A percentile compares a stretch with the other conserved stretches of the same genome.
Conservation (phyloP, 2,888 invertebrate genomes). For the Spodoptera exigua region DNA sequence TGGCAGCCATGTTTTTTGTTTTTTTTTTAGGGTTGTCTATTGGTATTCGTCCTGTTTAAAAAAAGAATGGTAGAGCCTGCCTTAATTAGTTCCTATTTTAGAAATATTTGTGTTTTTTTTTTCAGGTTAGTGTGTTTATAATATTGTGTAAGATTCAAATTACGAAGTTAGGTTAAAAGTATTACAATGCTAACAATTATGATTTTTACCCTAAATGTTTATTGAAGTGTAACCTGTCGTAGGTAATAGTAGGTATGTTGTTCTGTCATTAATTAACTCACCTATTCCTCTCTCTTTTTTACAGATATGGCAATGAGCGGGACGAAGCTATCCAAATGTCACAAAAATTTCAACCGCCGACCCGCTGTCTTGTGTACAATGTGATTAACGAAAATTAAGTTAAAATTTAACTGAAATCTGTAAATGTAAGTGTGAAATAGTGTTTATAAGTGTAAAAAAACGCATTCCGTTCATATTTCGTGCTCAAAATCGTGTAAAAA, state of each 20-base stretch:
- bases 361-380: constrained; percentile 60
- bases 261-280: constrained; percentile 72
- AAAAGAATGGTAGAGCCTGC: too few relatives aligned
- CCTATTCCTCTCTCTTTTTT: constrained; percentile 72
- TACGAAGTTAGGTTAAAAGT: neutral
- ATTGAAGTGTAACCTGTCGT: constrained; percentile 55
- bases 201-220: constrained; percentile 52
- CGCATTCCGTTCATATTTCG: constrained; percentile 58
- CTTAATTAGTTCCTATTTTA: too few relatives aligned
- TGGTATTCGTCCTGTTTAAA: too few relatives aligned
- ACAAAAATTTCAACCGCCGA: constrained; percentile 60
- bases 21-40: too few relatives aligned
- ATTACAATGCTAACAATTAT: constrained; percentile 22
- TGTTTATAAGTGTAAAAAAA: constrained; percentile 39
- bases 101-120: too few relatives aligned
- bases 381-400: constrained; percentile 49
- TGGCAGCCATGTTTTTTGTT: neutral
- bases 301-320: constrained; percentile 70
- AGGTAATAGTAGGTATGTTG: constrained; percentile 48
- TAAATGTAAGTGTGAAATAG: constrained; percentile 45
- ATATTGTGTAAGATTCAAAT: too few relatives aligned
- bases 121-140: too few relatives aligned
- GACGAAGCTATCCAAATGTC: constrained; percentile 49
- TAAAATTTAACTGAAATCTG: constrained; percentile 17
- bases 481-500: constrained; percentile 60